phyloP scores from a whole-genome alignment of 2,113 vertebrate genomes.

The Paraplagusia blochii region DNA sequence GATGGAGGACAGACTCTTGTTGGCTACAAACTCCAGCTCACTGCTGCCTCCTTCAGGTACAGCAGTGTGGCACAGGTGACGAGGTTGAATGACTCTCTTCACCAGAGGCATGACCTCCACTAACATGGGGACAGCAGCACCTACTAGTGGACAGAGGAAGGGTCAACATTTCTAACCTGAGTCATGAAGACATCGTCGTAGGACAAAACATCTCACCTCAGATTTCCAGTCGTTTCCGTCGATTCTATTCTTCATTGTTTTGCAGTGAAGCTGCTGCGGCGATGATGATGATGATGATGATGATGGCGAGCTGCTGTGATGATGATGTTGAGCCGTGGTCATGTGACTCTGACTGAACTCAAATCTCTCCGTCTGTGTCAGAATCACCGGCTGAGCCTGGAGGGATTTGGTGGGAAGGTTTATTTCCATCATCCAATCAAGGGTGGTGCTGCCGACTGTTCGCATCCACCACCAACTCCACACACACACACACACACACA shows the following conservation, averaged over 20 bases:
- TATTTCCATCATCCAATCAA: conserved; percentile 66
- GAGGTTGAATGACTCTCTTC: conserved; percentile 91
- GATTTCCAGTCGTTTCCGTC: too few relatives aligned
- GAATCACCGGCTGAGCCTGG: conserved; percentile 60
- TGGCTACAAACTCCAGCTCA: conserved; percentile 84
- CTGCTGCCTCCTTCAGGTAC: conserved; percentile 86
- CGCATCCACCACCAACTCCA: too few relatives aligned
- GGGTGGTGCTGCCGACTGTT: conserved; percentile 6
- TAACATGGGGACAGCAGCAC: conserved; percentile 38
- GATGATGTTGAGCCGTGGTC: too few relatives aligned
- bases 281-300: too few relatives aligned
- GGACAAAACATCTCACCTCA: too few relatives aligned
- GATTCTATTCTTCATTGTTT: too few relatives aligned
- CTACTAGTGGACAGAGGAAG: conserved; percentile 18
- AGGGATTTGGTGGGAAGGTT: conserved; percentile 67
- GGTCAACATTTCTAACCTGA: neutral
- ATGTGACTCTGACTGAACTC: conserved; percentile 43
- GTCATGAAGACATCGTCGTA: too few relatives aligned
- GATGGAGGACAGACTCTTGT: conserved; percentile 86
- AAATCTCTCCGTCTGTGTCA: conserved; percentile 47
- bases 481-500: too few relatives aligned
- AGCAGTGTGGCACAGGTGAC: conserved; percentile 85
- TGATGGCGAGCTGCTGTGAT: conserved; percentile 9
- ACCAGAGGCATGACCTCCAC: conserved; percentile 87
- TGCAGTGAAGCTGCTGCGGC: neutral